Percentiles rank a stretch among this genome's conserved stretches.
Conservation (phyloP, 2,113 vertebrate genomes). For the Tychaedon coryphoeus region DNA sequence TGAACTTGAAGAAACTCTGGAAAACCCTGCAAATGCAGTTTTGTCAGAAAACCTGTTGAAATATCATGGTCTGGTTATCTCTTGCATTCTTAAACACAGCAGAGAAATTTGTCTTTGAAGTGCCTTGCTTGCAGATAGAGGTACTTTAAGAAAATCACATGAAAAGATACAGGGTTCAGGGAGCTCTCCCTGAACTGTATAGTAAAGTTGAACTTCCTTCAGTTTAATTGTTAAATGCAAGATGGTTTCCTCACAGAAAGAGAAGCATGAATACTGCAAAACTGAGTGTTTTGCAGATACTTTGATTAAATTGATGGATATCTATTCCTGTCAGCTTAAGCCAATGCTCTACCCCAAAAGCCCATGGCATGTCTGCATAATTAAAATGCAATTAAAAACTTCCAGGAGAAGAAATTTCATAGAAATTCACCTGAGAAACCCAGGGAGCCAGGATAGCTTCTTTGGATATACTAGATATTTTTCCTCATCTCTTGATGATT, state of each 20-base stretch:
- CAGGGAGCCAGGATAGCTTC: background rate
- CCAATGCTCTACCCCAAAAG: background rate
- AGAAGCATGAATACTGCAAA: background rate
- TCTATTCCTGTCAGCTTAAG: background rate
- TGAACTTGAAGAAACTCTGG: background rate
- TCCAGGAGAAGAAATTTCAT: background rate
- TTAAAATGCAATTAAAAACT: background rate
- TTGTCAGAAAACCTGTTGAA: background rate
- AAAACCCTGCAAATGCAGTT: background rate
- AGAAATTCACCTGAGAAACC: background rate
- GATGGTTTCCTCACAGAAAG: background rate
- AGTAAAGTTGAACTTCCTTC: background rate
- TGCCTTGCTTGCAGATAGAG: background rate
- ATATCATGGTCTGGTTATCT: background rate
- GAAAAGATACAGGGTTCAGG: accelerated
- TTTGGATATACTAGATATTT: background rate
- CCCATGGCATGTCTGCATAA: background rate
- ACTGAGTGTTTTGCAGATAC: background rate
- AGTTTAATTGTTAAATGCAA: background rate
- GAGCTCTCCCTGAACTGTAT: background rate
- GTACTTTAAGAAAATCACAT: background rate
- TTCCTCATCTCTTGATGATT: background rate
- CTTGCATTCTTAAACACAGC: background rate
- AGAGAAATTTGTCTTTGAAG: background rate
- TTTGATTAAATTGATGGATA: background rate